Percentiles rank a stretch among this genome's conserved stretches.
These are phyloP conservation scores for Megalurothrips usitatus DNA, from an alignment of 2,888 invertebrate species.

Conservation along the genomic window DNA sequence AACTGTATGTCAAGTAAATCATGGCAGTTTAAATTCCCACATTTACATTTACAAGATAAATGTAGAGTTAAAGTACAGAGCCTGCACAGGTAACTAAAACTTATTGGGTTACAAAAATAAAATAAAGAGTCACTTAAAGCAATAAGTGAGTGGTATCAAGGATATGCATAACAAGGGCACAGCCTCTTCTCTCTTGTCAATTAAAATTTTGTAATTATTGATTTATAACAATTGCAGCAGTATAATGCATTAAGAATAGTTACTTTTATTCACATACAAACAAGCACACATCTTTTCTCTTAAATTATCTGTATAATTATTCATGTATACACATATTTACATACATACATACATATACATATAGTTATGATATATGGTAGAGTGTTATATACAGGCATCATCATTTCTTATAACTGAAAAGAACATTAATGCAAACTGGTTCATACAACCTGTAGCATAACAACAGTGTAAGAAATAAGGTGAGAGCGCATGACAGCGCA, in stretches of 20 bases:
- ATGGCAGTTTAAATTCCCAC: neutral
- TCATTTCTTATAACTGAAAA: neutral
- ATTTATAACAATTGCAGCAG: neutral
- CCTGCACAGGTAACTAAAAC: neutral
- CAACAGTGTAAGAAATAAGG: slow-evolving; percentile 17
- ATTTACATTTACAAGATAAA: neutral
- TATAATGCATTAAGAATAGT: slow-evolving; percentile 20
- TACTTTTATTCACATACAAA: neutral
- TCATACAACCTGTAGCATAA: neutral
- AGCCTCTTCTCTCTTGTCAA: slow-evolving; percentile 13
- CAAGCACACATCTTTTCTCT: neutral
- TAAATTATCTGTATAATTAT: slow-evolving; percentile 12
- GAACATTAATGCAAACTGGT: neutral
- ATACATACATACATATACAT: neutral
- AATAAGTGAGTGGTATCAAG: neutral
- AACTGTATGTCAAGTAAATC: neutral
- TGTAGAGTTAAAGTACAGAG: neutral
- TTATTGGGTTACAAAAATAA: neutral
- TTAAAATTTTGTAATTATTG: slow-evolving; percentile 12
- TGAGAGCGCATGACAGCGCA: neutral
- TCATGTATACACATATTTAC: neutral
- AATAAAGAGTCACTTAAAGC: neutral
- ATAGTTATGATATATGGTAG: slow-evolving; percentile 6
- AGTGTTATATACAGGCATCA: slow-evolving; percentile 16
- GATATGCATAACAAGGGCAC: slow-evolving; percentile 3